A percentile compares a stretch with the other conserved stretches of the same genome.
Conservation (phyloP, 2,888 invertebrate genomes). For the Tipula vernalis region DNA sequence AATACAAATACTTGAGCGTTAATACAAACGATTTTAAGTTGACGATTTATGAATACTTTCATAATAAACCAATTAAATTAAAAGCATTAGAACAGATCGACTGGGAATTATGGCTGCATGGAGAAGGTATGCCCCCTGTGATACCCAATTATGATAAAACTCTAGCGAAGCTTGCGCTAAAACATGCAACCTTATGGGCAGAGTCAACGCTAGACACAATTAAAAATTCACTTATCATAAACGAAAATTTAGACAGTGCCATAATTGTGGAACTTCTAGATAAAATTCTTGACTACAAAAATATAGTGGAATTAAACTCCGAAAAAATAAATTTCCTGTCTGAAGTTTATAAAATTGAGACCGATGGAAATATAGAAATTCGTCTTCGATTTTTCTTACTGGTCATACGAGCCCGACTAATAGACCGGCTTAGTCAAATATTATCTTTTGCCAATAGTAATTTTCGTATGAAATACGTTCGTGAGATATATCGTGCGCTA, state of each 20-base stretch:
- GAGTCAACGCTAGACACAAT: conserved; percentile 34
- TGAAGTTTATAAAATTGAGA: conserved; percentile 48
- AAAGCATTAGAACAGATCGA: conserved; percentile 48
- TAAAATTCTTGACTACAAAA: conserved; percentile 42
- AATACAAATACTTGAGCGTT: conserved; percentile 70
- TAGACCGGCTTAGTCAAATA: conserved; percentile 50
- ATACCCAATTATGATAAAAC: conserved; percentile 50
- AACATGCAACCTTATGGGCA: conserved; percentile 45
- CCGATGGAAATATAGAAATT: conserved; percentile 66
- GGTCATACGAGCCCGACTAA: conserved; percentile 60
- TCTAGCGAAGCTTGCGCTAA: conserved; percentile 46
- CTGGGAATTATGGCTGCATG: conserved; percentile 74
- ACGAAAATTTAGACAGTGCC: conserved; percentile 43
- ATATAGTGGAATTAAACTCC: conserved; percentile 37
- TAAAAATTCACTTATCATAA: conserved; percentile 40
- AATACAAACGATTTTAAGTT: conserved; percentile 68
- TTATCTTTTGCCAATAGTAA: conserved; percentile 68
- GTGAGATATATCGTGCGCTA: conserved; percentile 77
- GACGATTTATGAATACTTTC: conserved; percentile 59
- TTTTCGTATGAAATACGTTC: conserved; percentile 84
- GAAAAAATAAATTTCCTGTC: conserved; percentile 44
- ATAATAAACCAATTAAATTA: conserved; percentile 34
- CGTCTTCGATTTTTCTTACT: conserved; percentile 64
- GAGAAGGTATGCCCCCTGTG: conserved; percentile 77
- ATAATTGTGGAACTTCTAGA: conserved; percentile 59